Percentiles rank a stretch among this genome's conserved stretches.
Conservation (phyloP, 2,888 invertebrate species). For the Physocephala rufipes region DNA sequence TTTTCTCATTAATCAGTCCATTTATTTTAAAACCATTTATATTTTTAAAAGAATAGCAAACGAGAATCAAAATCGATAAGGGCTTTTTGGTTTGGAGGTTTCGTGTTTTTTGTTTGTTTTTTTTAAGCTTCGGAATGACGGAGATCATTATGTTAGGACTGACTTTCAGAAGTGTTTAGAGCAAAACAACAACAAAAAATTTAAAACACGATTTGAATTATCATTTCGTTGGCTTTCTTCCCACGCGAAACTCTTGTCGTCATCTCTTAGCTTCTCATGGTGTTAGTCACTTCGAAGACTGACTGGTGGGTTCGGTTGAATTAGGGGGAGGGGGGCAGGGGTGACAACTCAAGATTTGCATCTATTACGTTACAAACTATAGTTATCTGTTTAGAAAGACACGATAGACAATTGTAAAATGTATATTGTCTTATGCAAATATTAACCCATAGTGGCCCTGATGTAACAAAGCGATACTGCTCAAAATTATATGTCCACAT, state of each 20-base stretch:
- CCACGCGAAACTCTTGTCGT: constrained; percentile 27
- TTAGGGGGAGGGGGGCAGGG: background rate
- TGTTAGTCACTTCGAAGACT: background rate
- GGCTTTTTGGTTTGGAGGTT: background rate
- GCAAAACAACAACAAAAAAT: background rate
- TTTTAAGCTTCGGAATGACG: background rate
- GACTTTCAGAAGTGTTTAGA: background rate
- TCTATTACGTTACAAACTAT: constrained; percentile 15
- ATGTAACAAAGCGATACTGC: no score
- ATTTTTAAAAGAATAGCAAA: background rate
- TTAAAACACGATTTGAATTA: constrained; percentile 12
- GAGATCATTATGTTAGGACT: background rate
- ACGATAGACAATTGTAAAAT: no score
- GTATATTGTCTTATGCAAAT: constrained; percentile 11
- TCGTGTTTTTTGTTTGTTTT: background rate
- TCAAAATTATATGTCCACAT: no score
- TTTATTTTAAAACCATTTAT: no score
- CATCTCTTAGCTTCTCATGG: background rate
- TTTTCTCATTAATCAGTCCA: constrained; percentile 28
- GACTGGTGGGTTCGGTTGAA: no score
- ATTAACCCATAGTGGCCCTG: constrained; percentile 12
- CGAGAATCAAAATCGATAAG: constrained; percentile 16
- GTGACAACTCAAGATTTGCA: constrained; percentile 21
- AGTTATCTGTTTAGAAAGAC: no score
- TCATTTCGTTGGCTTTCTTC: constrained; percentile 29